These are phyloP conservation scores for Trichacis sp. DNA, from an alignment of 2,888 invertebrate species.

Conservation along the genomic window DNA sequence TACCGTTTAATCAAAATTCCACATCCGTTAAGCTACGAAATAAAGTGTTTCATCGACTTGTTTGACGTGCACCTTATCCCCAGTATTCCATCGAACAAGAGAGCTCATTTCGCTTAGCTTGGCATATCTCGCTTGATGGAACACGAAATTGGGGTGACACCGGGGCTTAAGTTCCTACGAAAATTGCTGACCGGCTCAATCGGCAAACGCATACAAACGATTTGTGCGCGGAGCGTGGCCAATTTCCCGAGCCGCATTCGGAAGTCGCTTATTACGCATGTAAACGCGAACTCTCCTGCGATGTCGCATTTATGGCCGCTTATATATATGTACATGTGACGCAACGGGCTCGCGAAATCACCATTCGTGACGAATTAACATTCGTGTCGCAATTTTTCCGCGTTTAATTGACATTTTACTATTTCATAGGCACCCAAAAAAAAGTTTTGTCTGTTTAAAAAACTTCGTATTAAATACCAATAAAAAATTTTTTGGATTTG, in stretches of 20 bases:
- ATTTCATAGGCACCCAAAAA: no score
- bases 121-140: constrained; percentile 5
- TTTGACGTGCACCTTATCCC: constrained; percentile 14
- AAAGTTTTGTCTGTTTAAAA: no score
- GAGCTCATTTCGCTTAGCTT: constrained; percentile 10
- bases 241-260: constrained; percentile 30
- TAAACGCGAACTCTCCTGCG: constrained; percentile 8
- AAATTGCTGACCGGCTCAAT: constrained; percentile 39
- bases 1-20: no score
- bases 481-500: no score
- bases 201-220: constrained; percentile 28
- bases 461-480: no score
- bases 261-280: constrained; percentile 36
- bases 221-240: constrained; percentile 35
- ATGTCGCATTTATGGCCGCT: neutral
- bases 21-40: neutral
- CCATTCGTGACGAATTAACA: no score
- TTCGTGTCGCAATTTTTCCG: no score
- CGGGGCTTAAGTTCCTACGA: constrained; percentile 21
- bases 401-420: no score
- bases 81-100: neutral
- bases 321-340: no score
- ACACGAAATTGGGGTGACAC: constrained; percentile 10
- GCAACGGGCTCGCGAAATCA: no score
- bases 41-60: constrained; percentile 10